Base-by-base conservation (phyloP, 2,797 vertebrate species). In the Crocodylus rhombifer region DNA sequence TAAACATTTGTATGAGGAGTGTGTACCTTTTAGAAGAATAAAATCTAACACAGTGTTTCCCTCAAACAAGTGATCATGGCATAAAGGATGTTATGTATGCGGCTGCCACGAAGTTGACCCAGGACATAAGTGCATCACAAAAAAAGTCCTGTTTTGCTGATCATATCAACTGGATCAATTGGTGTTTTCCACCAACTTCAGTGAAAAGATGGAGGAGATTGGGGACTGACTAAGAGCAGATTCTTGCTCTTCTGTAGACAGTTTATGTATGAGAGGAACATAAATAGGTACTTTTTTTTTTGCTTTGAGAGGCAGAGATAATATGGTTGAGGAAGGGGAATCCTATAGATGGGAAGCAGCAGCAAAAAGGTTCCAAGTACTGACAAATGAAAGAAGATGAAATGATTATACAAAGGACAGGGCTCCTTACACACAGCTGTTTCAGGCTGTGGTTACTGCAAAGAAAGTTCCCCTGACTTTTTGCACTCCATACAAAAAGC, bases 91-190 rank as follows among this genome's bases (percentile, higher is more conserved):
- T 2, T 91, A 69, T 67, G 80, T 30, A 64, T n/a, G 65, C 16
- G 74, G 80, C 36, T 93, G 12, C 18, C 5, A 20, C 58, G 84
- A 21, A 17, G 57, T 26, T n/a, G 20, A 3, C 36, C 33, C 55
- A 87, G 51, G 82, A 73, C 84, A 90, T 64, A 74, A 74, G 30
- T 25, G 17, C 67, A 86, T 33, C n/a, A 75, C 55, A 33, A 42
- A 75, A 75, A 90, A 2, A 55, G 86, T 92, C 91, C 94, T 58
- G 10, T 84, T 76, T 1, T 58, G 76, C 91, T 95, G 93, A 91
- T 95, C 30, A 8, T 12, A 84, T 6, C 57, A 84, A 69, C 73
- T 91, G 82, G 71, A 85, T 28, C 20, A 84, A 82, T 77, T 80
- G 63, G 4, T 84, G 80, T 23, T 83, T 60, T 85, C 25, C 55